Base-by-base conservation (phyloP, 2,888 invertebrate genomes). In the Torymus auratus region DNA sequence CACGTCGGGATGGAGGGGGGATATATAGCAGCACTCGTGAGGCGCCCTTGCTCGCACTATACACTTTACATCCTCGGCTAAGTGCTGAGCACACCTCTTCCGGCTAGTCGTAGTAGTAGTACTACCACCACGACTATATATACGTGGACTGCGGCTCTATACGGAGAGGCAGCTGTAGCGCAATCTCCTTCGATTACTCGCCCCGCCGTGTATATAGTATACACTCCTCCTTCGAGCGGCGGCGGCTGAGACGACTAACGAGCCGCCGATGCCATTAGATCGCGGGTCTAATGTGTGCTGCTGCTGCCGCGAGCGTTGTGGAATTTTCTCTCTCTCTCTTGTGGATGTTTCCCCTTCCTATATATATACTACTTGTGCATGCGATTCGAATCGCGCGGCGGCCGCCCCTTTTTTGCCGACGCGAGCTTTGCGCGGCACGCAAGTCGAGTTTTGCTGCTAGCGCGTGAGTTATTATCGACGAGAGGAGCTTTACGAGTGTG, bases 221-320 rank as follows among this genome's bases (percentile, higher is more conserved):
- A 28, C 28, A 7, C 41, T 41, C 7, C 41, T 1, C 7, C 41
- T 41, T 7, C 41, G 5, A 5, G 5, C 1, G 7, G 41, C 41
- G 5, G 7, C 7, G 3, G 5, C 58, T 7, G 1, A 2, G 15
- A 12, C 58, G 15, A 17, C 58, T 61, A 61, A 61, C 61, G 61
- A 61, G 23, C 61, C 17, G 61, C 17, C 61, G 61, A 61, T 61
- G 61, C 61, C 61, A 61, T 61, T 61, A 61, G 61, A 61, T 61
- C 61, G 61, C 61, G 20, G 13, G 17, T 17, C 61, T 20, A 61
- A 61, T 61, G 61, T 17, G 58, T 58, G 56, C 56, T 56, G 56
- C n/a, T 15, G 56, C 56, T 15, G 56, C 56, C 13, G 56, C n/a
- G n/a, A 15, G 56, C 56, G 56, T 4, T 14, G 7, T 41, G 7